Evolutionary conservation across 2,113 vertebrate species (phyloP), one percentile per base, ranked within the genome.

Genomic region (Bufo bufo): DNA sequence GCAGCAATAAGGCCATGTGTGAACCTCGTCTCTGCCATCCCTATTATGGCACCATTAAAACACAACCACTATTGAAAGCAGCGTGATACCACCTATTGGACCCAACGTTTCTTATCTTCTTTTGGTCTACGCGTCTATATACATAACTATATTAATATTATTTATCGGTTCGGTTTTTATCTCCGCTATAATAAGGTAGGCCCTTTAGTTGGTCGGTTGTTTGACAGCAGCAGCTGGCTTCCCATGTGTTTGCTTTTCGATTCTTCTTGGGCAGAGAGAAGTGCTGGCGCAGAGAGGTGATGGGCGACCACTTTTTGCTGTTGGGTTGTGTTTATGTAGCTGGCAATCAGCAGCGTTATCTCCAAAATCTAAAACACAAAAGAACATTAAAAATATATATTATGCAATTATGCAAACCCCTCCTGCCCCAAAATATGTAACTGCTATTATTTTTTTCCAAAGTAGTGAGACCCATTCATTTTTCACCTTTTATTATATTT

Each of bases 281-380:
- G 91, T 0, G 96, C 96, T 0, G 98, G 97, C 58, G 97, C 97
- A 33, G 97, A 98, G 85, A 98, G 96, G 89, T 99, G 97, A 91
- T 98, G 97, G 88, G 96, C 92, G 3, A 94, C 93, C 71, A 95
- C 93, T 92, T 97, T 99, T 91, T 97, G 97, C 90, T 97, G 97
- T 88, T 98, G 96, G 11, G 94, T 93, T 72, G 96, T 96, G 95
- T 99, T 99, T 91, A 99, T 96, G 90, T 99, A 99, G 90, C 96
- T 96, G 92, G 97, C 97, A 83, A 98, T 95, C 91, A 99, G 95
- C 65, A 99, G 95, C 69, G 98, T 97, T 92, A 99, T 95, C 92
- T 99, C 98, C 90, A 98, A 95, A 91, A 98, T 96, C 98, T 99
- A 77, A 54, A 17, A 47, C 86, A 77, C 83, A 54, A 5, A 14